phyloP scores from a whole-genome alignment of 2,797 vertebrate genomes.

The Halcyon badia region DNA sequence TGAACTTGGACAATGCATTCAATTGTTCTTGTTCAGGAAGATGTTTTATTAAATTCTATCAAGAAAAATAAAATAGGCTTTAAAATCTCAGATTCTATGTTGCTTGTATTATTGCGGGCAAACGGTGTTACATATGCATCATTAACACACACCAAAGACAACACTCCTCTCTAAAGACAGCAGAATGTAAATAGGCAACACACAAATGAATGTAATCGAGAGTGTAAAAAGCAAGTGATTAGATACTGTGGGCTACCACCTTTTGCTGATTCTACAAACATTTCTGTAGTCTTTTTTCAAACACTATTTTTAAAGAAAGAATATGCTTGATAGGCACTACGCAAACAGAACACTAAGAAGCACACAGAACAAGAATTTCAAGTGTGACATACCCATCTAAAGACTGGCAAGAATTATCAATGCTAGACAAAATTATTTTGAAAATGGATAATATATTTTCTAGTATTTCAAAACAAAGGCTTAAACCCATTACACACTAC shows the following conservation, averaged over 20 bases:
- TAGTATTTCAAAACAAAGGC: neutral
- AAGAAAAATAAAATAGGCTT: constrained; percentile 35
- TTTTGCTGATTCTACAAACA: neutral
- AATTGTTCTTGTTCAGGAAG: constrained; percentile 95
- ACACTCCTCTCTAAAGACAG: neutral
- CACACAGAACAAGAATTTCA: neutral
- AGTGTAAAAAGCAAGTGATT: neutral
- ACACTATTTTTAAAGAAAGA: neutral
- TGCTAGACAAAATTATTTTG: neutral
- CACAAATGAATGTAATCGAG: neutral
- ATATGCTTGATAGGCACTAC: neutral
- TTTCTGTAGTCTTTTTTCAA: neutral
- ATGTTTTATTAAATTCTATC: constrained; percentile 95
- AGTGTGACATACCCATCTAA: neutral
- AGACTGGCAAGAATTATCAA: neutral
- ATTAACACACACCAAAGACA: neutral
- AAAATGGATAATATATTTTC: neutral
- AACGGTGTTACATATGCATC: neutral
- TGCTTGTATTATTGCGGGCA: neutral
- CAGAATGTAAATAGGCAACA: neutral
- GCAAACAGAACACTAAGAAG: neutral
- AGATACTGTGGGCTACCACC: neutral
- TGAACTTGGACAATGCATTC: constrained; percentile 87
- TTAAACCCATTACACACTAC: neutral
- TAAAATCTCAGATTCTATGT: neutral